Base-by-base conservation (phyloP, 2,888 invertebrate species). In the Carabus problematicus region DNA sequence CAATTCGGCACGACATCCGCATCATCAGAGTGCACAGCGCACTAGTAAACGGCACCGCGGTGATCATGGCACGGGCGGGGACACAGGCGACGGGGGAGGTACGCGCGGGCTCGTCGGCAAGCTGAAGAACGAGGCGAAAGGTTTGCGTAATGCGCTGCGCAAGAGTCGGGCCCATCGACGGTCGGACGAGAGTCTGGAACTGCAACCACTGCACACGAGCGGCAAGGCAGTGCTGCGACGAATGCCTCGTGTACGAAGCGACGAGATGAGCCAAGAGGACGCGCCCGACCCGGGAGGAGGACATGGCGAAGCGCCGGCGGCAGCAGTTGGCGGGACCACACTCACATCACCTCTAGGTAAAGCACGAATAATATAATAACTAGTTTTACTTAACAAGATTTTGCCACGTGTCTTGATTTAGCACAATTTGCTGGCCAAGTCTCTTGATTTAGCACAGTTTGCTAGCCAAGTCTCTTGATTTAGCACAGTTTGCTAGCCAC, bases 61-160 rank as follows among this genome's bases (percentile, higher is more conserved):
- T 71, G 3, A 73, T 40, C 74, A 75, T 52, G 73, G 73, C 7
- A 45, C 49, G 7, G 67, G 69, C 9, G 75, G 72, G 4, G 79
- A 79, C 47, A 6, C 29, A 29, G 86, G 91, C n/a, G 92, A 91
- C 79, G 85, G 91, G 73, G 75, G 72, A 6, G 79, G 79, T 45
- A 86, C 91, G 11, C 92, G 91, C 79, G 85, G 91, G 73, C 90
- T 95, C 73, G 94, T 94, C 11, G 92, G 93, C 76, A 93, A 93
- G 81, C 84, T 95, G 60, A 88, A 91, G 72, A 91, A 90, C 76
- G 94, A 95, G 81, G 94, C 94, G 2, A 94, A 93, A 83, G 89
- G 86, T 63, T 83, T 88, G 62, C 82, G 87, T 14, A 88, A 88
- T 74, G 88, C 85, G 7, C 82, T 88, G 66, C 82, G 87, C 56